Conservation (phyloP, 2,113 vertebrate genomes). For the Gymnorhina tibicen region DNA sequence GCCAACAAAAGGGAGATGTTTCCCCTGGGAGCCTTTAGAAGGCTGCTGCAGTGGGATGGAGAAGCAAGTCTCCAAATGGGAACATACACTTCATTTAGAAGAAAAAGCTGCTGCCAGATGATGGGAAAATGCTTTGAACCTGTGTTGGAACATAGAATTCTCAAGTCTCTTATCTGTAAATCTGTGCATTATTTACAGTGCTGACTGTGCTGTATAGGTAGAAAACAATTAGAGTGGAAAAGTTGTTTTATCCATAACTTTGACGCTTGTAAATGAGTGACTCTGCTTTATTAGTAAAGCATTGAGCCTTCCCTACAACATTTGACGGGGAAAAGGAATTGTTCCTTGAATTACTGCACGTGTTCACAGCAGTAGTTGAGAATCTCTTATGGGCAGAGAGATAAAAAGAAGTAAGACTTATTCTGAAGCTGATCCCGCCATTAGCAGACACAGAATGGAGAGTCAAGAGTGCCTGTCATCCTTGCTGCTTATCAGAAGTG, state of each 20-base stretch:
- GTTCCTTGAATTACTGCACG: neutral
- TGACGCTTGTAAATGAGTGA: neutral
- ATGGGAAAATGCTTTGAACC: neutral
- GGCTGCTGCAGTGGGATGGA: neutral
- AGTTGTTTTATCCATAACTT: neutral
- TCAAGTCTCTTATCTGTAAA: neutral
- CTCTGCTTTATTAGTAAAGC: neutral
- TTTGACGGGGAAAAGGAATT: neutral
- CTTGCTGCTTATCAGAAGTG: neutral
- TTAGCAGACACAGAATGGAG: neutral
- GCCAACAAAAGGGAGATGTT: neutral
- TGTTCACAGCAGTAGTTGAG: neutral
- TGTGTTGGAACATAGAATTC: neutral
- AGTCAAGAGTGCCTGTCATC: neutral
- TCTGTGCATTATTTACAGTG: neutral
- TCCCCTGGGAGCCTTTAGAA: neutral
- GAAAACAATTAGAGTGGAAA: neutral
- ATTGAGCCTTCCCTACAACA: neutral
- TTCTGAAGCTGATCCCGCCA: neutral
- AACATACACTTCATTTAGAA: neutral
- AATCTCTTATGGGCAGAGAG: neutral
- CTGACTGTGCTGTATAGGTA: neutral
- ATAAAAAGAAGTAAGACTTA: neutral
- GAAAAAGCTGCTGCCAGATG: neutral
- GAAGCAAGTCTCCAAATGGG: neutral